Base-by-base conservation (phyloP, 1,140 invertebrate species). In the Cherax quadricarinatus region DNA sequence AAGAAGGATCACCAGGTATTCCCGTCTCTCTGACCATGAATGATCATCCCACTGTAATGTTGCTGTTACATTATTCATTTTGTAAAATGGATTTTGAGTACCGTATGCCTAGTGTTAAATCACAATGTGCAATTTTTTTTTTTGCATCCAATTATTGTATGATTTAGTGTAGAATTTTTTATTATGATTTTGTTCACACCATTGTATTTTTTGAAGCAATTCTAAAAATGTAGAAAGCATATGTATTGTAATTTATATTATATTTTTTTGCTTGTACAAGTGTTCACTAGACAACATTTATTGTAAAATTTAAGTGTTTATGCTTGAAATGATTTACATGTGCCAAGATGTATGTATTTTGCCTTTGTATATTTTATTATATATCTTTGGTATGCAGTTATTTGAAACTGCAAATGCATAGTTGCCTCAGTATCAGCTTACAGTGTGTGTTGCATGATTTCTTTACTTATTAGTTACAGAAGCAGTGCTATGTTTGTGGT, bases 1-100 rank as follows among this genome's bases (percentile, higher is more conserved):
- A 94, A 96, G 98, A 84, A 96, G 98, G 92, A 98, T 99, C 93
- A 98, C 98, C 83, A 98, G 98, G 98, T 99, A 96, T 96, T 83
- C 78, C 12, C 30, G 24, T 75, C 6, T 41, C 9, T 75, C 6
- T 75, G 30, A 30, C 6, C 21, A 30, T 5, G 16, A 9, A 75
- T 57, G 30, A 41, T 41, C 30, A 41, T 2, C 30, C 2, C 30
- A 41, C 30, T 41, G 30, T 41, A 41, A 41, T 41, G 30, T 41
- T 41, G 30, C 41, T 14, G n/a, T 80, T 41, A 48, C 30, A 6
- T 80, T 80, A 24, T 41, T 51, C 6, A 10, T 80, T 6, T 80
- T 80, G 78, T 18, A 70, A 5, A 12, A 70, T 70, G 14, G 14
- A 70, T 18, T 70, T 70, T 70, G 30, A 21, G 66, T 70, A 70